These are phyloP conservation scores for Anabas testudineus DNA, from an alignment of 2,797 vertebrate species.

Conservation along the genomic window DNA sequence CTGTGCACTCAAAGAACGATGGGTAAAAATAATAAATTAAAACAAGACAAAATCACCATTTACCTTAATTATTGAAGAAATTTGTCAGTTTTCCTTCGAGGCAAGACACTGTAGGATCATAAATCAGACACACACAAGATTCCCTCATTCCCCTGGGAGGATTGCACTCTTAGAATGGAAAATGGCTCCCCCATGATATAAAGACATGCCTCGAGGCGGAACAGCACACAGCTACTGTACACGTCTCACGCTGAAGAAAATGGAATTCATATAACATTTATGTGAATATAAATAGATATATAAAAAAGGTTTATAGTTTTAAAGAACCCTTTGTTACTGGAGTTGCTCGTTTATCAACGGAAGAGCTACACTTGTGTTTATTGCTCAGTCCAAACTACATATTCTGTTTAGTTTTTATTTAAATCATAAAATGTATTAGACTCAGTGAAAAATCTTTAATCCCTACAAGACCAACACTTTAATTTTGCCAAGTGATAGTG, in stretches of 20 bases:
- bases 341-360: slow-evolving; percentile 42
- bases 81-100: slow-evolving; percentile 77
- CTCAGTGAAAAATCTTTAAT: background rate
- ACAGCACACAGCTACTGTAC: slow-evolving; percentile 47
- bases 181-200: slow-evolving; percentile 68
- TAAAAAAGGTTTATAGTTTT: slow-evolving; percentile 50
- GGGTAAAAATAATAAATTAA: slow-evolving; percentile 60
- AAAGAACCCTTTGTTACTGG: slow-evolving; percentile 35
- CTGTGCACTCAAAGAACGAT: slow-evolving; percentile 35
- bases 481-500: background rate
- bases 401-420: background rate
- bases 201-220: slow-evolving; percentile 64
- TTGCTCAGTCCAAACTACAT: background rate
- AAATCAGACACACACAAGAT: slow-evolving; percentile 75
- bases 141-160: slow-evolving; percentile 60
- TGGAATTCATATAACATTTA: slow-evolving; percentile 61
- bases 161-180: slow-evolving; percentile 59
- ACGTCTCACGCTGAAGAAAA: slow-evolving; percentile 38
- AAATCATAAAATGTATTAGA: slow-evolving; percentile 4
- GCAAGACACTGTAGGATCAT: slow-evolving; percentile 59
- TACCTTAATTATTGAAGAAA: slow-evolving; percentile 78
- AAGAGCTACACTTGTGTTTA: slow-evolving; percentile 13
- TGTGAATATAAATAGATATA: slow-evolving; percentile 58
- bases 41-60: slow-evolving; percentile 71
- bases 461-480: background rate